phyloP scores from a whole-genome alignment of 1,140 invertebrate species.

The Tetramorium simillimum region DNA sequence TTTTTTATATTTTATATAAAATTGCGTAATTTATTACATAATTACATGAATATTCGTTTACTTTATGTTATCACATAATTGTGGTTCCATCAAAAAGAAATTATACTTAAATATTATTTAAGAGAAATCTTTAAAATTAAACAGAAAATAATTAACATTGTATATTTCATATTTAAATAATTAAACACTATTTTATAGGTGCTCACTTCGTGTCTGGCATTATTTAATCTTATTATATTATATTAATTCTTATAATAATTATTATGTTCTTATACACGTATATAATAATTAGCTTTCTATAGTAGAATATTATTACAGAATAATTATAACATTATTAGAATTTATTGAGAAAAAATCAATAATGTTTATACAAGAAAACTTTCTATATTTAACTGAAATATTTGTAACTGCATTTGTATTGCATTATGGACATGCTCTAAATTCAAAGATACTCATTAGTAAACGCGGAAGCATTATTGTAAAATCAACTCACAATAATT shows the following conservation, averaged over 20 bases:
- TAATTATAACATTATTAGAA: background rate
- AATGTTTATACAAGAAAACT: background rate
- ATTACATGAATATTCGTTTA: background rate
- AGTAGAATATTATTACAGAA: background rate
- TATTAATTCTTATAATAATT: too few species aligned
- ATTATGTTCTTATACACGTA: too few species aligned
- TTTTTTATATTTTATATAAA: background rate
- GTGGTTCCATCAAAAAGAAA: background rate
- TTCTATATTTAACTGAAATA: background rate
- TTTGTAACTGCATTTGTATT: background rate
- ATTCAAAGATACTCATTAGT: background rate
- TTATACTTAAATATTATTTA: background rate
- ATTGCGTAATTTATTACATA: background rate
- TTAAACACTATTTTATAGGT: background rate
- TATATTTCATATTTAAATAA: background rate
- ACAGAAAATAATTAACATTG: background rate
- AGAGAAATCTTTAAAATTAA: background rate
- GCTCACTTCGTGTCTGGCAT: background rate
- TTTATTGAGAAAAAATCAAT: background rate
- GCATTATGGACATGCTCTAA: background rate
- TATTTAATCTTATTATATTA: background rate
- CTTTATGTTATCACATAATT: background rate
- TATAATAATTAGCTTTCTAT: too few species aligned
- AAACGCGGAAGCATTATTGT: background rate
- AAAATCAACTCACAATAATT: background rate